phyloP scores from a whole-genome alignment of 2,888 invertebrate species.

The Ypsolopha sequella region DNA sequence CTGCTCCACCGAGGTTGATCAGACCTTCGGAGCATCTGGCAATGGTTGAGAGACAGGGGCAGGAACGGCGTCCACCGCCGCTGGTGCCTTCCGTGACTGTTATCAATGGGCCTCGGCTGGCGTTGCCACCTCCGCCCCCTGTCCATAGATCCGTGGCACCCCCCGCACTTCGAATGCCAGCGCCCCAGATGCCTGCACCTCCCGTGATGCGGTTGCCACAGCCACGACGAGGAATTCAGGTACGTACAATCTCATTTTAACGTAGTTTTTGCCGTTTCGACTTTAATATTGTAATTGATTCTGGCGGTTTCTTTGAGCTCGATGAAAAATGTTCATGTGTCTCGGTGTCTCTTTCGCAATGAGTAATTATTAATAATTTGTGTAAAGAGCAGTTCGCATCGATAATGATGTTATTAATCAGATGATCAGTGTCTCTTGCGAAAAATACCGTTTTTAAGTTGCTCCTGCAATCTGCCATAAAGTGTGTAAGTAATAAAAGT shows the following conservation, averaged over 20 bases:
- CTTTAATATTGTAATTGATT: not conserved
- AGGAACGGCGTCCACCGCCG: constrained; percentile 22
- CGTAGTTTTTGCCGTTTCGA: not conserved
- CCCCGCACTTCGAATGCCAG: constrained; percentile 50
- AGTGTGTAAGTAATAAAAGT: not conserved
- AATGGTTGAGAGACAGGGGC: constrained; percentile 29
- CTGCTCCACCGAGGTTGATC: constrained; percentile 48
- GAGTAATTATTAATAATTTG: not conserved
- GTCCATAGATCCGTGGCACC: constrained; percentile 45
- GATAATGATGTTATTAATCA: not conserved
- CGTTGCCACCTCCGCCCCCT: constrained; percentile 28
- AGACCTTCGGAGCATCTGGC: constrained; percentile 58
- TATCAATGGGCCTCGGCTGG: constrained; percentile 18
- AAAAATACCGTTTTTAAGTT: too few relatives aligned
- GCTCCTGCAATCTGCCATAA: not conserved
- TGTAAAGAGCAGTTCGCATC: not conserved
- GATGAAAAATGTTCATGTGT: not conserved
- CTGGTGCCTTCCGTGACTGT: constrained; percentile 38
- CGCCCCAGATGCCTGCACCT: constrained; percentile 27
- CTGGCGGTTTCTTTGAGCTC: not conserved
- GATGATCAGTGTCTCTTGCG: not conserved
- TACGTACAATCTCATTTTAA: constrained; percentile 15
- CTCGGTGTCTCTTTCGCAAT: not conserved
- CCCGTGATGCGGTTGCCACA: constrained; percentile 40
- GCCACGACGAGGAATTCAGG: constrained; percentile 55